phyloP scores from a whole-genome alignment of 2,888 invertebrate genomes.

The Drosophila robusta region DNA sequence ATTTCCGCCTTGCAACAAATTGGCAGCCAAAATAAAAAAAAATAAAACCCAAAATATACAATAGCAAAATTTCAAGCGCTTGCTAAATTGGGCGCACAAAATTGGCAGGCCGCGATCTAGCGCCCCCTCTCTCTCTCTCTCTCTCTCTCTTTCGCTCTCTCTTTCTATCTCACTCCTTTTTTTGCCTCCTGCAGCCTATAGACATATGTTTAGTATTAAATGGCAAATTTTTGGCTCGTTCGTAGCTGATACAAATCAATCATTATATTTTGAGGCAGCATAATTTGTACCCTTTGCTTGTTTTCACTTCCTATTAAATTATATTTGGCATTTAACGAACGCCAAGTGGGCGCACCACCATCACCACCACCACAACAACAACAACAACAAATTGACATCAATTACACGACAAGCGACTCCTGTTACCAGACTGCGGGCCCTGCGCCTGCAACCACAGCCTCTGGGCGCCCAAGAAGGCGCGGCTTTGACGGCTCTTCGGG shows the following conservation, averaged over 20 bases:
- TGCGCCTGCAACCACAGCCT: conserved; percentile 21
- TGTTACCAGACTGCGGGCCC: conserved; percentile 47
- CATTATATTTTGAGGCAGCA: conserved; percentile 70
- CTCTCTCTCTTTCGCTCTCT: neutral
- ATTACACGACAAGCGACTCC: conserved; percentile 76
- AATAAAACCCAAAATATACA: conserved; percentile 19
- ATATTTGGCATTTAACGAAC: conserved; percentile 78
- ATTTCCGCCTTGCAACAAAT: conserved; percentile 65
- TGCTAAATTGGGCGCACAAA: conserved; percentile 62
- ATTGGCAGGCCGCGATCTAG: conserved; percentile 47
- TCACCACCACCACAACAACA: conserved; percentile 4
- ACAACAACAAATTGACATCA: conserved; percentile 64
- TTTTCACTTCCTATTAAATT: conserved; percentile 80
- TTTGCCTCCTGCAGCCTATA: conserved; percentile 5
- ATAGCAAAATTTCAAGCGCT: conserved; percentile 27
- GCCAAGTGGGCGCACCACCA: conserved; percentile 63
- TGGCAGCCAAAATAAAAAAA: conserved; percentile 57
- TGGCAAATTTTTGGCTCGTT: conserved; percentile 70
- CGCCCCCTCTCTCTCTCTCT: neutral
- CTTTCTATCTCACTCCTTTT: neutral
- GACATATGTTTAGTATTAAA: conserved; percentile 60
- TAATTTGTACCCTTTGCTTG: conserved; percentile 80
- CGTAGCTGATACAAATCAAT: conserved; percentile 76
- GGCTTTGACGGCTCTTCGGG: conserved; percentile 66
- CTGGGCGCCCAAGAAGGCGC: conserved; percentile 59